phyloP scores from a whole-genome alignment of 1,140 invertebrate genomes.

The Meteorus sp. region DNA sequence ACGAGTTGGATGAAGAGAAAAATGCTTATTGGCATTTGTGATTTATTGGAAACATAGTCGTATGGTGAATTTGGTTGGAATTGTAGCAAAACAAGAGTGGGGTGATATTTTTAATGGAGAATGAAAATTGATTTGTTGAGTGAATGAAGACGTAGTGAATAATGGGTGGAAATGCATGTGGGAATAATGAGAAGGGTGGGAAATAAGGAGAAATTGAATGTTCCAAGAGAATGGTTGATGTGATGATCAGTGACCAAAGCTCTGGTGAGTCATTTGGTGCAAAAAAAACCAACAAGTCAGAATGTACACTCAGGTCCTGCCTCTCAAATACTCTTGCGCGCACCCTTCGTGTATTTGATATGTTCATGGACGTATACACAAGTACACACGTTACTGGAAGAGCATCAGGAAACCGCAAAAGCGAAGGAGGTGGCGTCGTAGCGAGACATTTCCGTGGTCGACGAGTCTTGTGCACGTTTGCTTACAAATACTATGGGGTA shows the following conservation, averaged over 20 bases:
- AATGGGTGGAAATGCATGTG: slow-evolving; percentile 44
- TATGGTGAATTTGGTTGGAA: no score
- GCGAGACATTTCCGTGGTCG: slow-evolving; percentile 29
- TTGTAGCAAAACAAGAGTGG: no score
- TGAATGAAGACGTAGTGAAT: no score
- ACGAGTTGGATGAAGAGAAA: no score
- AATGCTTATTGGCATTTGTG: no score
- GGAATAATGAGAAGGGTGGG: slow-evolving; percentile 24
- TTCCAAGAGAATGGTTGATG: slow-evolving; percentile 7
- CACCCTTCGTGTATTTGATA: background rate
- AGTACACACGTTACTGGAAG: no score
- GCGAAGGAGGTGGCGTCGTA: slow-evolving; percentile 3
- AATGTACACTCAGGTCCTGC: slow-evolving; percentile 8
- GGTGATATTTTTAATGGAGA: no score
- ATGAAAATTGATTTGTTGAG: background rate
- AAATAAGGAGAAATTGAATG: slow-evolving; percentile 16
- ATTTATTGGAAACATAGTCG: no score
- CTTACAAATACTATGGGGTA: no score
- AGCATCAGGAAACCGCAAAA: no score
- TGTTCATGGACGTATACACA: background rate
- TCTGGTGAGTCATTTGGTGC: slow-evolving; percentile 30
- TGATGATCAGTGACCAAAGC: slow-evolving; percentile 31
- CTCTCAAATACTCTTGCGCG: no score
- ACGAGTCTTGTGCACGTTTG: background rate
- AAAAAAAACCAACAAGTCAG: slow-evolving; percentile 33